Base-by-base conservation (phyloP, 2,888 invertebrate genomes). In the Leucophenga maculata region DNA sequence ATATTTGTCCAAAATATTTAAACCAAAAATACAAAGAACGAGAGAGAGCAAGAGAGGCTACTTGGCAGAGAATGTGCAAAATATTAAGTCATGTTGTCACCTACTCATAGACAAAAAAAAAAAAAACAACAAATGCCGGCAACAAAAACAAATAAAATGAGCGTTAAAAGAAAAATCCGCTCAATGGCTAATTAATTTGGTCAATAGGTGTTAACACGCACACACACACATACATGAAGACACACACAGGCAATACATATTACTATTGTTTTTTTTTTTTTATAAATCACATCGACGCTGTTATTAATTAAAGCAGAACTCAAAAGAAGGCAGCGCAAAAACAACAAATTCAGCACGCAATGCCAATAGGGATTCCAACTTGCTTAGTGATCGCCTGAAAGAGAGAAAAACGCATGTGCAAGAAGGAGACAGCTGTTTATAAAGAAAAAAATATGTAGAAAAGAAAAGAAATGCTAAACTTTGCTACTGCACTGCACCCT, bases 161-260 rank as follows among this genome's bases (percentile, higher is more conserved):
- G 20, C 20, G 18, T 52, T 52, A 20, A 20, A 16, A 52, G 11
- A 20, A 20, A 18, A 20, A 18, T 52, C 59, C 48, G 70, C 60
- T 66, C 66, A 62, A 46, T 68, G 50, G 31, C 39, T 64, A 71
- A 75, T 75, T 75, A 65, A 68, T 70, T 73, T 57, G 62, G 67
- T 62, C 52, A 52, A 69, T 65, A 59, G 32, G 20, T 65, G 46
- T n/a, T 62, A 48, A 62, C 20, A 48, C 59, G 32, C 20, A 52
- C 20, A 39, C 39, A 39, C 39, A 39, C 39, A 39, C 39, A 39
- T 39, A 39, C 8, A 26, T 26, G 4, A 3, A 26, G 2, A 26
- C 11, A 52, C 20, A 39, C 39, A 39, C 39, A 39, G 1, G 11
- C 39, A 39, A 39, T 11, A 39, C 39, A 39, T 11, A 9, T 39